Percentiles rank a stretch among this genome's conserved stretches.
These are phyloP conservation scores for Vireo altiloquus DNA, from an alignment of 2,113 vertebrate genomes.

Conservation along the genomic window DNA sequence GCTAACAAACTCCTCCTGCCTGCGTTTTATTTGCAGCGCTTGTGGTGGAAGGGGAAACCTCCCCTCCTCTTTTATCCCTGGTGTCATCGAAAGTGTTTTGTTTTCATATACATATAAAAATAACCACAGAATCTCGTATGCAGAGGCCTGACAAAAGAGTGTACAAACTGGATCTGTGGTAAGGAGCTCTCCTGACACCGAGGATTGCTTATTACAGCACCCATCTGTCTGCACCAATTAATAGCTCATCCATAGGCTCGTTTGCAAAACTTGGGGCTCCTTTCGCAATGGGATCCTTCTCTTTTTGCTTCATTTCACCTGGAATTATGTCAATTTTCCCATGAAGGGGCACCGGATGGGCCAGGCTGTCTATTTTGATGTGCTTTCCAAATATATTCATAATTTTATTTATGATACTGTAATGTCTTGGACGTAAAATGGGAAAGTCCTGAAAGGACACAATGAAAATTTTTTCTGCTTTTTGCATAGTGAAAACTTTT, in stretches of 20 bases:
- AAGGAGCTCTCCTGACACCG: not conserved
- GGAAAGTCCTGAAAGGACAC: not conserved
- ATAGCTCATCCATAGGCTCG: not conserved
- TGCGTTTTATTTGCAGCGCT: not conserved
- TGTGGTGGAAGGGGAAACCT: not conserved
- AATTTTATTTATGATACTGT: not conserved
- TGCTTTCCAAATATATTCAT: not conserved
- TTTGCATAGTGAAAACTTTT: not conserved
- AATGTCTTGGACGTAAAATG: not conserved
- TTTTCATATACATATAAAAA: not conserved
- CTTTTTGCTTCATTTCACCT: not conserved
- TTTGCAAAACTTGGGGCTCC: not conserved
- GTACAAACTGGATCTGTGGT: not conserved
- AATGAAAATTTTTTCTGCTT: not conserved
- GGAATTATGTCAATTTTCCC: accelerated
- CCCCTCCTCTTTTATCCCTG: not conserved
- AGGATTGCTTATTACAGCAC: not conserved
- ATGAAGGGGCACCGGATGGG: not conserved
- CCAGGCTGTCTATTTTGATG: accelerated
- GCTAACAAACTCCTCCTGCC: not conserved
- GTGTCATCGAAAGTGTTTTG: not conserved
- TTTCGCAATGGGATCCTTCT: not conserved
- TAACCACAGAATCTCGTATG: not conserved
- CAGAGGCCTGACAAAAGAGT: not conserved
- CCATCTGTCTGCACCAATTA: not conserved